Percentiles rank a stretch among this genome's conserved stretches.
phyloP scores from a whole-genome alignment of 2,797 vertebrate species.

The Euthynnus affinis region DNA sequence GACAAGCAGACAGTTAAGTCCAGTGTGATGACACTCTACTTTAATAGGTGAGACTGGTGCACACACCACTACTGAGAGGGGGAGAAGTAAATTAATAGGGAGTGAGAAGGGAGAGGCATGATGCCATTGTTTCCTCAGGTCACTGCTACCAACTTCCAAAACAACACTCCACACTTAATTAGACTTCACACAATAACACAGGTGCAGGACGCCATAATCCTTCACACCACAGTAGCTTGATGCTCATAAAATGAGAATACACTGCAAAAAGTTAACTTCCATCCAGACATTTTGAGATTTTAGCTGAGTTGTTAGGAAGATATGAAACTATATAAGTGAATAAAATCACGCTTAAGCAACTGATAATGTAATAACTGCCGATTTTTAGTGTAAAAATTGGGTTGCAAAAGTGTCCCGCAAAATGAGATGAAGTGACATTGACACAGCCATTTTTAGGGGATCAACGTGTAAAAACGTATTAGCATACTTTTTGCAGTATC shows the following conservation, averaged over 20 bases:
- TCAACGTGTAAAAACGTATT: neutral
- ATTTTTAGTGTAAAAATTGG: neutral
- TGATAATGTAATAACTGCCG: neutral
- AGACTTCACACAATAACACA: conserved; percentile 36
- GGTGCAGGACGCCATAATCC: conserved; percentile 32
- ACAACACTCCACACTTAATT: conserved; percentile 43
- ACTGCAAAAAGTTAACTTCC: neutral
- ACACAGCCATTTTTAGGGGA: neutral
- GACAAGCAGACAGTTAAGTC: conserved; percentile 3
- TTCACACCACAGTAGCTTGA: conserved; percentile 3
- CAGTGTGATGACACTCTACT: conserved; percentile 7
- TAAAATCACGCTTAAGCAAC: neutral
- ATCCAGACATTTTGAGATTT: neutral
- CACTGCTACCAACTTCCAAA: conserved; percentile 31
- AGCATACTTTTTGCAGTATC: neutral
- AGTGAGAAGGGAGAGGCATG: conserved; percentile 25
- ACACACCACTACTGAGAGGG: conserved; percentile 12
- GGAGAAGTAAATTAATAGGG: conserved; percentile 24
- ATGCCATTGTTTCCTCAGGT: conserved; percentile 48
- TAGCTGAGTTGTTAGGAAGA: neutral
- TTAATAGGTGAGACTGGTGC: conserved; percentile 4
- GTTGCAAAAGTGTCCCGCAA: neutral
- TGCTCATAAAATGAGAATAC: neutral
- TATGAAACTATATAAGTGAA: neutral
- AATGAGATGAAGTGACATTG: neutral